Conservation (phyloP, 1,140 invertebrate species). For the Halyomorpha halys region DNA sequence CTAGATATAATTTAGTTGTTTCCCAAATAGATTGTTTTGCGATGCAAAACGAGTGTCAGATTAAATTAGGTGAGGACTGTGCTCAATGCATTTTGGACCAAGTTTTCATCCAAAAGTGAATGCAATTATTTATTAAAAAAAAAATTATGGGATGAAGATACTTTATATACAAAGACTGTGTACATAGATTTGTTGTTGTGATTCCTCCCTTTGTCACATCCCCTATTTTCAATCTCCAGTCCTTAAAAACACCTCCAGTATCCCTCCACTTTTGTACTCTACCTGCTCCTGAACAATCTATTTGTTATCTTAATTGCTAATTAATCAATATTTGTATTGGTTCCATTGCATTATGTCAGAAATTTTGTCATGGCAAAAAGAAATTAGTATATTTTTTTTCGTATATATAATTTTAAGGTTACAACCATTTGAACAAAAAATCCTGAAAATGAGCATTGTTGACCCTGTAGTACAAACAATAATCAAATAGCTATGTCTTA, state of each 20-base stretch:
- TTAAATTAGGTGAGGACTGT: neutral
- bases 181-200: conserved; percentile 7
- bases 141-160: neutral
- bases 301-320: too few relatives aligned
- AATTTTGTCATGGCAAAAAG: neutral
- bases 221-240: neutral
- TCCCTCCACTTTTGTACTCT: neutral
- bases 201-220: neutral
- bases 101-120: conserved; percentile 1
- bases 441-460: too few relatives aligned
- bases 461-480: too few relatives aligned
- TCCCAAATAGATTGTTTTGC: conserved; percentile 10
- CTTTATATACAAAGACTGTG: conserved; percentile 2
- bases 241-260: neutral
- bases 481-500: too few relatives aligned
- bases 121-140: neutral
- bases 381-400: too few relatives aligned
- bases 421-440: too few relatives aligned
- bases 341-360: neutral
- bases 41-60: neutral
- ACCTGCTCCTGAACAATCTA: conserved; percentile 2
- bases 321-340: too few relatives aligned
- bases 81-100: conserved; percentile 9
- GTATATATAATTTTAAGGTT: too few relatives aligned
- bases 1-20: conserved; percentile 6